Conservation (phyloP, 2,888 invertebrate genomes). For the Monoplex corrugatus region DNA sequence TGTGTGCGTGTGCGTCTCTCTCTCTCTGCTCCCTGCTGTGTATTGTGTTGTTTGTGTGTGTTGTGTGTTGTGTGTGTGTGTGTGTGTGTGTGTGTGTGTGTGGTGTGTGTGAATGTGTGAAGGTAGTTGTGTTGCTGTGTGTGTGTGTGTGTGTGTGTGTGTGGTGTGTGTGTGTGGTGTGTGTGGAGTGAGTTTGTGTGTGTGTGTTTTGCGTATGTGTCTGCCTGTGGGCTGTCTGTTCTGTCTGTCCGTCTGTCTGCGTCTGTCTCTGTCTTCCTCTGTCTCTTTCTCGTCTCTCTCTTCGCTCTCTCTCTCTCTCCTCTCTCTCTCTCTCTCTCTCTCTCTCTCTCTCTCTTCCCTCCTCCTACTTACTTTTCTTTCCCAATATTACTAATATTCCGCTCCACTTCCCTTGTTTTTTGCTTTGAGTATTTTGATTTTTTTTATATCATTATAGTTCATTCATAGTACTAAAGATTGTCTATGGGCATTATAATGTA, state of each 20-base stretch:
- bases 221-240: neutral
- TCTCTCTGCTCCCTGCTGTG: neutral
- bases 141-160: neutral
- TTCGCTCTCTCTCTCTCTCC: neutral
- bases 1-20: no score
- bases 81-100: no score
- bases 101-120: neutral
- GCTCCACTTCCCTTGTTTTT: no score
- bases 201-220: neutral
- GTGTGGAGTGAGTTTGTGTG: neutral
- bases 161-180: neutral
- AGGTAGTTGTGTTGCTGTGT: neutral
- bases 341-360: conserved; percentile 1
- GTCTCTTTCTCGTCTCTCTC: neutral
- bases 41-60: neutral
- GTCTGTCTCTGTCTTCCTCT: neutral
- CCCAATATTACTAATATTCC: no score
- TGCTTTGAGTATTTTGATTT: neutral
- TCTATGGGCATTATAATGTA: no score
- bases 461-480: no score
- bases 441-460: neutral
- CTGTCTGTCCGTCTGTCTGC: neutral
- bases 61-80: no score
- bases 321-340: conserved; percentile 15
- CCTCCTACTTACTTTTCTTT: neutral